Evolutionary conservation across 30 jellyfish, hydroid and myxozoan genomes (phyloP), one percentile per base, ranked within the genome.

Genomic region (Haliclystus octoradiatus): DNA sequence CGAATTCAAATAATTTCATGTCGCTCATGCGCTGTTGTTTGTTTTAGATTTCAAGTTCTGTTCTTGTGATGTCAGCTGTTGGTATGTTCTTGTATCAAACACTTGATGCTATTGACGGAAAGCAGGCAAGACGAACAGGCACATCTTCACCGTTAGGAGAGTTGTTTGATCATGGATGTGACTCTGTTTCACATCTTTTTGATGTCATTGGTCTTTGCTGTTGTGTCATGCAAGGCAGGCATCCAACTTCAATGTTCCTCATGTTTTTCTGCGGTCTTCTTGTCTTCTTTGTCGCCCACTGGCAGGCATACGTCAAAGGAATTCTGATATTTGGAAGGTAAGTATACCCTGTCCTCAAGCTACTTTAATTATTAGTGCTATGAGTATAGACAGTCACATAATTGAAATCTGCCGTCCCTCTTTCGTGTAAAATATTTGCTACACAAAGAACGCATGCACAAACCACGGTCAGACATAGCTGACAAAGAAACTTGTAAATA

Each of bases 101-200:
- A 27, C 77, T 89, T 64, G 98, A 89, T 82, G 98, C 98, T 7
- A 80, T 89, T 23, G 98, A 89, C 75, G 98, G 98, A 24, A 89
- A 81, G 72, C 98, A 89, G 78, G 98, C 98, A 49, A 64, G 95
- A 22, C 76, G 95, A 40, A 76, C 93, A 23, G 89, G 89, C 29
- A 71, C 85, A 25, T 51, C 94, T 32, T 74, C 95, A 24, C 98
- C 98, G 40, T 78, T 89, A 75, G 98, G 98, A 15, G 98, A 89
- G 64, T 34, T 89, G 31, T 89, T 89, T 75, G 98, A 89, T 53
- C 98, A 89, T 72, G 98, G 98, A 40, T 89, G 98, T 81, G 98
- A 89, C 77, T 71, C 98, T 22, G 76, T 82, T 14, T 81, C 98
- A 64, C 33, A 65, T 35, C 66, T 89, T 9, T 40, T 82, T 57